Percentiles rank a stretch among this genome's conserved stretches.
These are phyloP conservation scores for Phataginus tetradactyla DNA, from an alignment of 2,797 vertebrate genomes.

Conservation along the genomic window DNA sequence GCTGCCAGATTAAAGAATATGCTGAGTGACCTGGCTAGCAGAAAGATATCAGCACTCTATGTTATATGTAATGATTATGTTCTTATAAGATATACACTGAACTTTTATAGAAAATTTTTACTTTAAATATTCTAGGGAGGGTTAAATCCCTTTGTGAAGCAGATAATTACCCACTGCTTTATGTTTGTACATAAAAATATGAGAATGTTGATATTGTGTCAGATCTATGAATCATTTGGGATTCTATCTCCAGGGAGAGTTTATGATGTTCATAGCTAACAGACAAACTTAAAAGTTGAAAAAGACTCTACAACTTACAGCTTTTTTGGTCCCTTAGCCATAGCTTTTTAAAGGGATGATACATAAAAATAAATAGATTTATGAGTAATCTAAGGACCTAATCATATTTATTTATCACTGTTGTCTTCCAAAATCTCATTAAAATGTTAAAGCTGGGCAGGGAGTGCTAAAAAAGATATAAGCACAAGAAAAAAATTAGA, in stretches of 20 bases:
- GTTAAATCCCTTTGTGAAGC: not conserved
- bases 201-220: not conserved
- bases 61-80: not conserved
- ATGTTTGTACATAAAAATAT: not conserved
- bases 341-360: not conserved
- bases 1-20: conserved; percentile 14
- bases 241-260: not conserved
- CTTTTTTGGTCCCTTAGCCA: not conserved
- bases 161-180: not conserved
- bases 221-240: not conserved
- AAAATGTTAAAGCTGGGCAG: not conserved
- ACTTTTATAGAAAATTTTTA: not conserved
- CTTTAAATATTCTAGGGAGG: not conserved
- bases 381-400: not conserved
- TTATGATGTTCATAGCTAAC: not conserved
- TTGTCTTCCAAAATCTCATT: not conserved
- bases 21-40: not conserved
- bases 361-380: not conserved
- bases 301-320: not conserved
- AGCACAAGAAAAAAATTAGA: not conserved
- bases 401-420: not conserved
- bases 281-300: conserved; percentile 3
- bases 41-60: not conserved
- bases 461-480: not conserved
- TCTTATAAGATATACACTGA: not conserved